phyloP scores from a whole-genome alignment of 2,797 vertebrate species.

The Dendrocincla fuliginosa region DNA sequence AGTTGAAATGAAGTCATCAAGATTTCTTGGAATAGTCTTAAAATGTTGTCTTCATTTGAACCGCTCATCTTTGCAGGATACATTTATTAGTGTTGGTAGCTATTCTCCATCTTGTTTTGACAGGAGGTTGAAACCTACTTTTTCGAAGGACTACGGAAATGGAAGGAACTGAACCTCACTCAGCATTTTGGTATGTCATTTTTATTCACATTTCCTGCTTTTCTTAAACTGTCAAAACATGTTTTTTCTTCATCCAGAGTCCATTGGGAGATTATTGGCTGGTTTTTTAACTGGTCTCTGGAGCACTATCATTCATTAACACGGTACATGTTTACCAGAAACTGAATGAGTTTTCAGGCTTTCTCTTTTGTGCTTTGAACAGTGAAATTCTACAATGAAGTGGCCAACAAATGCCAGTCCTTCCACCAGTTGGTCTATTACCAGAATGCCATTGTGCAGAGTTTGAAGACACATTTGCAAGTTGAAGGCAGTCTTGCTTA shows the following conservation, averaged over 20 bases:
- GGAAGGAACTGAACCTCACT: conserved; percentile 95
- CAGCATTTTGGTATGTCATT: conserved; percentile 87
- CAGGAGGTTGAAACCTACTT: conserved; percentile 98
- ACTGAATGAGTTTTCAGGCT: background rate
- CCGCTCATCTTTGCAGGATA: background rate
- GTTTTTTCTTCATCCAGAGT: background rate
- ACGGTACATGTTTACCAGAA: background rate
- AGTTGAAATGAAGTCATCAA: background rate
- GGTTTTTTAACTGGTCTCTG: background rate
- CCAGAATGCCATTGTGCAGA: conserved; percentile 87
- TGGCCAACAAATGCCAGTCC: conserved; percentile 90
- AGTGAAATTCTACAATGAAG: conserved; percentile 90
- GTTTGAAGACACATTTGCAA: conserved; percentile 89
- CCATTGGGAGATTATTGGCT: background rate
- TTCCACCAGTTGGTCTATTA: conserved; percentile 97
- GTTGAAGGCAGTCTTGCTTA: conserved; percentile 87
- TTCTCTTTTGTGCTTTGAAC: conserved; percentile 28
- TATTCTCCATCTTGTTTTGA: conserved; percentile 24
- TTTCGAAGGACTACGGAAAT: conserved; percentile 91
- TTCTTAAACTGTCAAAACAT: background rate
- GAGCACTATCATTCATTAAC: background rate
- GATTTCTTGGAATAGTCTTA: background rate
- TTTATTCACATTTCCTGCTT: background rate
- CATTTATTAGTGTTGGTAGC: background rate
- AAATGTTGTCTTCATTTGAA: background rate